Base-by-base conservation (phyloP, 1,140 invertebrate genomes). In the Nephotettix cincticeps region DNA sequence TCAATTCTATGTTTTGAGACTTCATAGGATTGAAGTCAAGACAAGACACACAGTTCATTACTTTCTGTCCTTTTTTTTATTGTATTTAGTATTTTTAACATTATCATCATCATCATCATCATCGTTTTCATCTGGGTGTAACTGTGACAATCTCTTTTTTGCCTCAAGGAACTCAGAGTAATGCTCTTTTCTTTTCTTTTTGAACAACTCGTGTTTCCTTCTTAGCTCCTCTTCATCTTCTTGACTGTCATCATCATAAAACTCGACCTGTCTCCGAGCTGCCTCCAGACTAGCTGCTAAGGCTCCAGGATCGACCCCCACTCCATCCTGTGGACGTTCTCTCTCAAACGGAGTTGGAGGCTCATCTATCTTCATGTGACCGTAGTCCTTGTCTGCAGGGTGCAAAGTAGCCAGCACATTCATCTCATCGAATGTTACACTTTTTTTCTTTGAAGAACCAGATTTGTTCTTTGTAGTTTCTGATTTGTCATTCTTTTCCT, bases 281-380 rank as follows among this genome's bases (percentile, higher is more conserved):
- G 19, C 58, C 28, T 28, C 23, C 28, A 28, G 27, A 25, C 13
- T 32, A 21, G 17, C 58, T 28, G 14, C 58, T 63, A n/a, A 28
- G 6, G n/a, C 58, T 28, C 58, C 19, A 25, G 14, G 2, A 30
- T 28, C 58, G 3, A 27, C 23, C 28, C 23, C 25, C 28, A n/a
- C 11, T 63, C 25, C 58, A 28, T 32, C 58, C 32, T 23, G 3
- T 63, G 11, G 17, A 25, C 58, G 28, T 28, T 4, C 17, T 28
- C 11, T 36, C 47, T 51, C 47, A n/a, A 11, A 51, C 6, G 47
- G 47, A 9, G 47, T 51, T 19, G 4, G 4, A n/a, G 21, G 6
- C 47, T 51, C 47, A 6, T 51, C 47, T n/a, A 51, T 51, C 21
- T 51, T 51, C 47, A 51, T 51, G 47, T 51, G 47, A 6, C 47